Base-by-base conservation (phyloP, 2,113 vertebrate genomes). In the Corvus cornix region DNA sequence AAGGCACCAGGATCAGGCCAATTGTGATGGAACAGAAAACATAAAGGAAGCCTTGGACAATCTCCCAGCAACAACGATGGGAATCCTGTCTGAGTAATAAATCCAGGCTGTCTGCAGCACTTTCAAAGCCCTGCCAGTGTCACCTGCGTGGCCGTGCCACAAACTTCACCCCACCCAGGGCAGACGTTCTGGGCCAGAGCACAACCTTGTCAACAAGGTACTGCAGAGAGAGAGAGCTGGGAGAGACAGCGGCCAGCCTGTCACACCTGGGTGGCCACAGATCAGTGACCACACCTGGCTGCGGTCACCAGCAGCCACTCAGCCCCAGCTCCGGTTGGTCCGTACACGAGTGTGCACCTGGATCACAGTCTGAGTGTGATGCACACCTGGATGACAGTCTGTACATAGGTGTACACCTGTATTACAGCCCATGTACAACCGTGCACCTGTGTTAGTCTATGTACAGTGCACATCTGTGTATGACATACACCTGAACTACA, bases 241-340 rank as follows among this genome's bases (percentile, higher is more conserved):
- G 20, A 5, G 7, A 14, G 41, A 59, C 60, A 69, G 52, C 30
- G 11, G 89, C 64, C 52, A 37, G 35, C 46, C 84, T 7, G 24
- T 2, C 46, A 16, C 68, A 53, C 60, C 82, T 18, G 51, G 1
- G 9, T 0, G 37, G 35, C 27, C 63, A 27, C 63, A 46, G n/a
- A 16, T 0, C 12, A 0, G 24, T 11, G 43, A 30, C 69, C 7
- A 37, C 52, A 43, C 10, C 69, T 28, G 39, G 37, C 19, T 9
- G 7, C 1, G 4, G 37, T 0, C 10, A 58, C 0, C 0, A 22
- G 53, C 41, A 24, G 3, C 30, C 7, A 0, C 70, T 33, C 5
- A 3, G 58, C 13, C 56, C 33, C 74, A 26, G n/a, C 55, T 69
- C 21, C 8, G 6, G 31, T 0, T 3, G 19, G 18, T 33, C 27